Evolutionary conservation across 2,888 invertebrate species (phyloP), one percentile per base, ranked within the genome.

Genomic region (Pristionchus japonicus): DNA sequence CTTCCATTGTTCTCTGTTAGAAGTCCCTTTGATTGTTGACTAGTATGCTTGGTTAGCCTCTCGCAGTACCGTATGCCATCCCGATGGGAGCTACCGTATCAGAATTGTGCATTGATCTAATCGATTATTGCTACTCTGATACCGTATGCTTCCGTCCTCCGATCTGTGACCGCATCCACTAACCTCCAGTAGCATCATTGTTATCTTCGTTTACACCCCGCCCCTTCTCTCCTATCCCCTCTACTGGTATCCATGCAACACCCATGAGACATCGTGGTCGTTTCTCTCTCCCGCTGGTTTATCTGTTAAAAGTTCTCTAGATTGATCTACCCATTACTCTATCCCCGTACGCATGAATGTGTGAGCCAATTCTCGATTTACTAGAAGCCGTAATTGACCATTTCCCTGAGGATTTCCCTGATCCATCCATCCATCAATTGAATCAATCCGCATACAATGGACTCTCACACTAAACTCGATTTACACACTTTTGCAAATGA

Each of bases 11-110:
- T 74, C 40, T 40, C 80, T 80, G 80, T 80, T 80, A 80, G 80
- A 74, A 74, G 40, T 49, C 80, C 27, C n/a, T n/a, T 80, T 80
- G 80, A 47, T 80, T 80, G 80, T 80, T 80, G 80, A 80, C 49
- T 80, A 80, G 80, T 80, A 80, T 80, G 80, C 80, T 49, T 80
- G 80, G 80, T 80, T 80, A 80, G 80, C 31, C 31, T 43, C 74
- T 23, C 40, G 17, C 20, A 74, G 34, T 70, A 37, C 70, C 17
- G 70, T 70, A 70, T 67, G 3, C 74, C 74, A 74, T 74, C 40
- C 40, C 40, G 37, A 40, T 74, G 0, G 74, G 37, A 27, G 64
- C 7, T 31, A 64, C 37, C 40, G 74, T 74, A 40, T 40, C 20
- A 37, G 40, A 20, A 40, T 37, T 40, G 74, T 27, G 47, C 49